Evolutionary conservation across 2,888 invertebrate species (phyloP).

Genomic region (Zelleria hepariella): DNA sequence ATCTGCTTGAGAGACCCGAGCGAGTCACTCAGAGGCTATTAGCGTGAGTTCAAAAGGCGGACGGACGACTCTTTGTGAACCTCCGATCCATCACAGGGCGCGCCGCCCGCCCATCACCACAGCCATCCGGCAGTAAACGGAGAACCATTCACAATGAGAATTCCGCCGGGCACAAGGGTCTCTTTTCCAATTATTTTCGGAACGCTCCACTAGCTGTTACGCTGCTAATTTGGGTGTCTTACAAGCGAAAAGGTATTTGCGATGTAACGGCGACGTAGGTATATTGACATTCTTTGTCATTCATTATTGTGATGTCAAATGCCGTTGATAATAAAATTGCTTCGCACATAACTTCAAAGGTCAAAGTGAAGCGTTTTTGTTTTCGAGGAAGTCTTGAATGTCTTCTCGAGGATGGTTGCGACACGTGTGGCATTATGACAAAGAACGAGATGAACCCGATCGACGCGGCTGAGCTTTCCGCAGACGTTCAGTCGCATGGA

Average conservation of each 20-base stretch:
- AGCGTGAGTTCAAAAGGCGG: conserved; percentile 1
- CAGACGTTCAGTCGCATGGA: neutral
- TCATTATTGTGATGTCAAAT: neutral
- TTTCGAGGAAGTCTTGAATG: neutral
- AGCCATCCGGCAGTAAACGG: neutral
- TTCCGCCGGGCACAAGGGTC: neutral
- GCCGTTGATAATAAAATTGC: neutral
- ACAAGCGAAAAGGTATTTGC: neutral
- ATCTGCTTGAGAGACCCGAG: neutral
- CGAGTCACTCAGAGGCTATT: neutral
- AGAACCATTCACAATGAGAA: neutral
- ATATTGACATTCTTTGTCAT: neutral
- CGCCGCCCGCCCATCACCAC: neutral
- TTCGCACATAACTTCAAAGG: neutral
- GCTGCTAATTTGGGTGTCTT: conserved; percentile 1
- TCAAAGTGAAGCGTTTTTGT: neutral
- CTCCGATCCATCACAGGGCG: neutral
- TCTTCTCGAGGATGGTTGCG: neutral
- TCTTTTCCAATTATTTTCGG: conserved; percentile 42
- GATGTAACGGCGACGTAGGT: neutral
- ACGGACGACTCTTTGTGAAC: neutral
- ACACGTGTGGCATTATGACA: neutral
- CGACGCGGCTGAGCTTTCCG: neutral
- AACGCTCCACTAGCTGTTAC: conserved; percentile 25
- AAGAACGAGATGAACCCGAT: neutral